Base-by-base conservation (phyloP, 2,888 invertebrate species). In the Trypoxylon attenuatum region DNA sequence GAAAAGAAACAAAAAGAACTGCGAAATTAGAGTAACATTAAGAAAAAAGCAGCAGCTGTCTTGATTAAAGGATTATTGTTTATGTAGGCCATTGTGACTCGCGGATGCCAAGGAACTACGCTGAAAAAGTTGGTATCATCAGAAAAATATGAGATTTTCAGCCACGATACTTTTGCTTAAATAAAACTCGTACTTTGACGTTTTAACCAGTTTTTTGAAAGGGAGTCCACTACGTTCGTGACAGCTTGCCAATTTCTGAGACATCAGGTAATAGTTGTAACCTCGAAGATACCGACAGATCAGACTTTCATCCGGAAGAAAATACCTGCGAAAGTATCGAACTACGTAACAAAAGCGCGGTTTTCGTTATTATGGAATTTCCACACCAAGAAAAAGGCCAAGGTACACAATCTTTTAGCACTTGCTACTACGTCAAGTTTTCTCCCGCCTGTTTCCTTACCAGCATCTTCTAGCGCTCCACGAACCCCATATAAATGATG, bases 381-480 rank as follows among this genome's bases (percentile, higher is more conserved):
- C 4, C 33, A 33, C 33, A 4, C 23, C 6, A 27, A n/a, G 45
- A 23, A 47, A 8, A 25, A 53, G 57, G 52, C 54, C 54, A 38
- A 57, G 58, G 55, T 64, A 69, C 51, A 69, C 55, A 64, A 65
- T 66, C 69, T 70, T 65, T 69, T 59, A 60, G 65, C 71, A 71
- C 69, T 69, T 69, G 66, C 56, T 70, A 51, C 70, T 66, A 66
- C 58, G 62, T 71, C 66, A 67, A 59, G 53, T 57, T 67, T 67
- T 72, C 76, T 81, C 77, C 74, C 78, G 78, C 76, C 72, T 75
- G 80, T 80, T 78, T 73, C 63, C 84, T 84, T 77, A 84, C 84
- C 84, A 84, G 73, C 84, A 84, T 84, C 77, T 82, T 82, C 73
- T 79, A 84, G 68, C 73, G 77, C 67, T 83, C 70, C 56, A 72